These are phyloP conservation scores for human (Homo sapiens) DNA, from an alignment of 2,113 vertebrate species.

Conservation along the genomic window DNA sequence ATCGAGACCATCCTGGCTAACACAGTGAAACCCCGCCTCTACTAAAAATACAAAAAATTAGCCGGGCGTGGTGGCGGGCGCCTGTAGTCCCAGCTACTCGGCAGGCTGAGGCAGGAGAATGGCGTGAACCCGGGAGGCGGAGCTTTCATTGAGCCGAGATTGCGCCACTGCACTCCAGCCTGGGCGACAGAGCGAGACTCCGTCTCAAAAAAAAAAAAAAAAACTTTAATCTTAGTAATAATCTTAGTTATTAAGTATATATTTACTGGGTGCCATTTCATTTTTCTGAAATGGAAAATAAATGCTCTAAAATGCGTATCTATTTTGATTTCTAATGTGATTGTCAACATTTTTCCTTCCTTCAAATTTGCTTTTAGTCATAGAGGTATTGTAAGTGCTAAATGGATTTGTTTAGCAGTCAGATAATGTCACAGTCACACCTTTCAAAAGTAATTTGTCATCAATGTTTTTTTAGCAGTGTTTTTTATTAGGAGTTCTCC, in stretches of 20 bases:
- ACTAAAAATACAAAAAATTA: too few species aligned
- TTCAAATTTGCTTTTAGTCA: conserved; percentile 47
- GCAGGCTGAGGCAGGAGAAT: too few species aligned
- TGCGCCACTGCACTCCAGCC: too few species aligned
- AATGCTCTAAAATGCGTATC: background rate
- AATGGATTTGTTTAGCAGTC: conserved; percentile 77
- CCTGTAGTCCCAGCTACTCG: too few species aligned
- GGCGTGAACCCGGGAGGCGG: too few species aligned
- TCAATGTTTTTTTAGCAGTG: conserved; percentile 50
- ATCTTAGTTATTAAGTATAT: conserved; percentile 53
- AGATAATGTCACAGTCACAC: conserved; percentile 47
- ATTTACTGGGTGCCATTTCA: conserved; percentile 20
- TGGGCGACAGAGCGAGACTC: too few species aligned
- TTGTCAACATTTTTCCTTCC: background rate
- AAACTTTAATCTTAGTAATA: conserved; percentile 33
- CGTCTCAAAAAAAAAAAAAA: too few species aligned
- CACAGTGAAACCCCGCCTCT: too few species aligned
- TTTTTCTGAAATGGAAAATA: background rate
- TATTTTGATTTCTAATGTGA: background rate
- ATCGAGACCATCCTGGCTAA: too few species aligned
- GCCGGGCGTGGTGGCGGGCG: too few species aligned
- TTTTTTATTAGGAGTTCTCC: conserved; percentile 44
- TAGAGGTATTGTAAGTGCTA: conserved; percentile 65
- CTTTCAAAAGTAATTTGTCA: conserved; percentile 70
- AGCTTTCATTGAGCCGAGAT: too few species aligned